These are phyloP conservation scores for Antechinus stuartii DNA, from an alignment of 2,113 vertebrate genomes.

Conservation along the genomic window DNA sequence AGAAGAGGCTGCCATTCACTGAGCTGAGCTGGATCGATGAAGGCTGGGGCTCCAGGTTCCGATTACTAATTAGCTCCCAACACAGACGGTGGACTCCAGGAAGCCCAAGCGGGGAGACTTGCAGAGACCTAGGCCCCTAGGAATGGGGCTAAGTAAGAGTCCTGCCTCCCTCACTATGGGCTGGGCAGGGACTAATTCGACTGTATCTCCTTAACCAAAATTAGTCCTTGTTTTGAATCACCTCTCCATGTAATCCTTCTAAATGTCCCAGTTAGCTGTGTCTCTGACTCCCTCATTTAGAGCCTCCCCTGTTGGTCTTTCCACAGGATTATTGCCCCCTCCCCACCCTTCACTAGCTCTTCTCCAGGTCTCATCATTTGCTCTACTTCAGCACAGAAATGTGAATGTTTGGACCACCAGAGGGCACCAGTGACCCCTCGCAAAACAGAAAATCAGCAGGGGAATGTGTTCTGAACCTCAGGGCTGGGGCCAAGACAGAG, in stretches of 20 bases:
- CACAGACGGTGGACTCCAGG: not conserved
- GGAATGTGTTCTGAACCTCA: not conserved
- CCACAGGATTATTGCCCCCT: not conserved
- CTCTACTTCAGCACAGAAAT: not conserved
- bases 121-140: not conserved
- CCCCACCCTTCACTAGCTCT: not conserved
- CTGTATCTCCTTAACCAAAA: not conserved
- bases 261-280: not conserved
- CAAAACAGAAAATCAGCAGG: not conserved
- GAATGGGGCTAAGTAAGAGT: not conserved
- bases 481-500: not conserved
- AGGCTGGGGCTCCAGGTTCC: not conserved
- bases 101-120: not conserved
- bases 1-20: not conserved
- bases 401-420: not conserved
- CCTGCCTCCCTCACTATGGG: not conserved
- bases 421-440: not conserved
- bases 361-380: not conserved
- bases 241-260: not conserved
- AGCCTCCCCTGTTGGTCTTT: not conserved
- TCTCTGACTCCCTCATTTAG: not conserved
- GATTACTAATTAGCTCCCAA: not conserved
- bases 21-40: not conserved
- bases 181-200: not conserved
- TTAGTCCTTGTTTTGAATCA: not conserved